Base-by-base conservation (phyloP, 2,888 invertebrate genomes). In the Coecobrya sp. region DNA sequence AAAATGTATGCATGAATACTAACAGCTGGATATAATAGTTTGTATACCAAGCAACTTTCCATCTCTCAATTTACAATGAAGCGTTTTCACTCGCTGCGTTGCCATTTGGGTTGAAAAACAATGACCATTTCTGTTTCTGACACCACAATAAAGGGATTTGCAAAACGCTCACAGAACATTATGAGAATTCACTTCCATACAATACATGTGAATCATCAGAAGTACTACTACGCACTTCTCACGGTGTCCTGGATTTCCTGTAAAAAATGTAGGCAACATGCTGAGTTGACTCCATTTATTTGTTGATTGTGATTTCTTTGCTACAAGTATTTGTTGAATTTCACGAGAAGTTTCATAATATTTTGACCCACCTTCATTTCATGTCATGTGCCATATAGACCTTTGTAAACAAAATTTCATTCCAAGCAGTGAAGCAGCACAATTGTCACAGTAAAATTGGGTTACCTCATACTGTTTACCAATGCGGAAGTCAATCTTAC, bases 131-230 rank as follows among this genome's bases (percentile, higher is more conserved):
- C 89, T 89, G 84, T 84, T 89, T 76, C 84, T 89, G 89, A 84
- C 89, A 89, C 89, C 73, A 84, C 84, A 45, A 73, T 89, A 89
- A 89, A 89, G 84, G 89, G 89, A 89, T 89, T 89, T 89, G 59
- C 84, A 76, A 36, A 89, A 45, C 11, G 55, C 52, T 30, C 62
- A 59, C 59, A 73, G 65, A 70, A 59, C 42, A 59, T 89, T 73
- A 76, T 45, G 62, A 42, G 59, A 81, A 25, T 25, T 68, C 49
- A 52, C 62, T 30, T 42, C 25, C 16, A 16, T n/a, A 27, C 10
- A n/a, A 27, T 42, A 8, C 36, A 36, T 4, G 3, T 85, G 5
- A 13, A 25, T 22, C 85, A 85, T 85, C 25, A 22, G 5, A 52
- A 55, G 19, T 42, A 13, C 19, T 42, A 13, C 19, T 3, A 13